Base-by-base conservation (phyloP, 2,797 vertebrate genomes). In the Poeciliopsis gracilis region DNA sequence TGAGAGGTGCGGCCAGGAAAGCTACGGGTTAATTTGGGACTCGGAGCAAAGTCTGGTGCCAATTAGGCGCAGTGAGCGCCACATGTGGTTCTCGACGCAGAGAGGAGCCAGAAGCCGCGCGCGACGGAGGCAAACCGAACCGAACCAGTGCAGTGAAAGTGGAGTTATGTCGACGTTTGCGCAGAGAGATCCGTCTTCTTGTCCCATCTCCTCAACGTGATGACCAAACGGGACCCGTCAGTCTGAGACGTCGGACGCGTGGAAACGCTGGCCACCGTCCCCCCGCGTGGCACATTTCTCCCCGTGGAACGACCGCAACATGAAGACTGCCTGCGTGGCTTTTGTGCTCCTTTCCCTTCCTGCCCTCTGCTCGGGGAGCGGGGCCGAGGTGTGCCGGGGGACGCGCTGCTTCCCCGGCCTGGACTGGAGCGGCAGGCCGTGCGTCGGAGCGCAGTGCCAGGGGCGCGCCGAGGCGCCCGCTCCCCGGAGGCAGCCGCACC, bases 21-120 rank as follows among this genome's bases (percentile, higher is more conserved):
- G 84, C 91, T 89, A 95, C 78, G 96, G 95, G 96, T 97, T 97
- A 96, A 97, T 96, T 95, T 95, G 95, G 94, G 93, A 95, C 86
- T 86, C 82, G 92, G 89, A 94, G 89, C 91, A 90, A 96, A 96
- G 96, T 94, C 94, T 95, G 96, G 95, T 96, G 96, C 96, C 96
- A 96, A 97, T 95, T 96, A 96, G 94, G 93, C 87, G 89, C 94
- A 84, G 88, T 72, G 96, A 96, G 95, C 95, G 91, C 95, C 95
- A 95, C 95, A 95, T 95, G 92, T 94, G 93, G 93, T 84, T 84
- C 81, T 76, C 88, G 84, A 91, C 87, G 72, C 12, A 88, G 85
- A 90, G 81, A 85, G 77, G 85, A 90, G 89, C 86, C 89, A 90
- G 91, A 92, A 84, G 82, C 55, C 74, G 82, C 57, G 82, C 67